Evolutionary conservation across 2,113 vertebrate genomes (phyloP).

Genomic region (Empidonax traillii): DNA sequence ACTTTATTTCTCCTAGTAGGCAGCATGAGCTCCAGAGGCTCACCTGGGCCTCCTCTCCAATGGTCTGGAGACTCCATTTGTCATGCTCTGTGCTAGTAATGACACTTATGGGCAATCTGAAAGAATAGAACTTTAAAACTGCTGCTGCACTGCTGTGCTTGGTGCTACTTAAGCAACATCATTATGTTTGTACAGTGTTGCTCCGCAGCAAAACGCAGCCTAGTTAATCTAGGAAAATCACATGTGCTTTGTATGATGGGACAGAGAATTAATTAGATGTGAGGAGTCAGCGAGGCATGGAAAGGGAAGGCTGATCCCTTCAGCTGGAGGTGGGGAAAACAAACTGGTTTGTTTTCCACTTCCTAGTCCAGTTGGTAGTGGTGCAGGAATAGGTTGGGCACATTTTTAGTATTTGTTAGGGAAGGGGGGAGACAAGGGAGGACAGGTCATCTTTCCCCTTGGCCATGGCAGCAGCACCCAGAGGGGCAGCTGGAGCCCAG

Average conservation of each 20-base stretch:
- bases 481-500: not conserved
- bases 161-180: not conserved
- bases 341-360: too few species aligned
- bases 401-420: not conserved
- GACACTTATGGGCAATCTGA: rapidly evolving
- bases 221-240: not conserved
- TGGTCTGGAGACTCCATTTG: not conserved
- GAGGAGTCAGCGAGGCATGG: not conserved
- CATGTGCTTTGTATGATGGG: not conserved
- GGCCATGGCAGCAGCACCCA: not conserved
- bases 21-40: not conserved
- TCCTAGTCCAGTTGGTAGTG: not conserved
- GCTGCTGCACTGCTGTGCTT: not conserved
- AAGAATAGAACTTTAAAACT: not conserved
- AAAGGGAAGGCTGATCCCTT: not conserved
- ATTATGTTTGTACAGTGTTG: not conserved
- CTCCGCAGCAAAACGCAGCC: not conserved
- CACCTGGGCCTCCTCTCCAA: not conserved
- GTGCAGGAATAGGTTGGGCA: not conserved
- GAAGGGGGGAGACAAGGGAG: not conserved
- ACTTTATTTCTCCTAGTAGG: not conserved
- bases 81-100: not conserved
- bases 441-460: not conserved
- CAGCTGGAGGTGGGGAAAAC: not conserved
- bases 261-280: not conserved